Evolutionary conservation across 2,113 vertebrate species (phyloP), one percentile per base, ranked within the genome.

Genomic region (Cariama cristata): DNA sequence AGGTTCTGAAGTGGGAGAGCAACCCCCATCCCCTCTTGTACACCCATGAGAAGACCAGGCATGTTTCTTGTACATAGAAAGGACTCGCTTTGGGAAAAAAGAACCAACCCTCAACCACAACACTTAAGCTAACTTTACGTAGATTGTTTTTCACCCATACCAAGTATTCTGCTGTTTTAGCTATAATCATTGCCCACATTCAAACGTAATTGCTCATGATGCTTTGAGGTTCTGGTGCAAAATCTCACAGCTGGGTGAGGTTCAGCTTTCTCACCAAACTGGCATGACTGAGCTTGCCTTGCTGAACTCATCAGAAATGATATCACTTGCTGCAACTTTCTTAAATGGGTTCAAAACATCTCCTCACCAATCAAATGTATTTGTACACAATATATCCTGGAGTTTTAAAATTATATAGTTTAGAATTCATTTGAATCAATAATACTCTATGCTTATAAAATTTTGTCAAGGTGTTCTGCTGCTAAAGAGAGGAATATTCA

Each of bases 231-330:
- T 94, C 77, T 63, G 96, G 53, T 21, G 30, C 35, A 94, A 97
- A 97, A 80, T 75, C 88, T 96, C 91, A 81, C 80, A 84, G 35
- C 56, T 96, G 92, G 95, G 92, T 89, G 94, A 97, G 96, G 96
- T 96, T 96, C 92, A 91, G 90, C 35, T 95, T 97, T 95, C 94
- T 97, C 86, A 93, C 94, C 92, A 67, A 94, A 73, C 40, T 92
- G 80, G 89, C 94, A 88, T 95, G 96, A 96, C 79, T 40, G 86
- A 96, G 66, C 96, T 93, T 94, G 97, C 68, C 40, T 79, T 95
- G 94, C 93, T 96, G 96, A 97, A 96, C 90, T 93, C 93, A 97
- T 96, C 95, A 94, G 66, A 94, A 96, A 81, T 0, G 0, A n/a
- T 92, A 97, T 82, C 79, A 12, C 55, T 96, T 89, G 87, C 86